Base-by-base conservation (phyloP, 2,113 vertebrate species). In the Marcusenius ussheri region DNA sequence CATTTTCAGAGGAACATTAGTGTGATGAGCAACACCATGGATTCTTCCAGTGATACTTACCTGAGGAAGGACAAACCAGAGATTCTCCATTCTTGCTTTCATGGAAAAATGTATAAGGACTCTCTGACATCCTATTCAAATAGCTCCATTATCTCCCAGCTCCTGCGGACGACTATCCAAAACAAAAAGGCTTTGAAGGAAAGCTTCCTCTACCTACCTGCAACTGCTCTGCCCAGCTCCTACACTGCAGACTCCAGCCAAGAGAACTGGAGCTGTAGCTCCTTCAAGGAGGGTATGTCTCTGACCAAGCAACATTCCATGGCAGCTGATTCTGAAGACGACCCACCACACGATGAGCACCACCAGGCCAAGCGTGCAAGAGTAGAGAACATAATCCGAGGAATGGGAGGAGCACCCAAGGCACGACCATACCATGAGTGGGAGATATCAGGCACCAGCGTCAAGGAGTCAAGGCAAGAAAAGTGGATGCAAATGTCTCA, bases 341-440 rank as follows among this genome's bases (percentile, higher is more conserved):
- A 96, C 27, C 95, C 95, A 56, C 94, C 95, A 10, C 49, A 95
- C 0, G 89, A 94, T 0, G 96, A 97, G 85, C 96, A 97, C 53
- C 89, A 97, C 90, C 95, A 89, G 93, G 98, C 97, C 47, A 99
- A 99, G 92, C 94, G 97, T 50, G 97, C 98, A 88, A 94, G 98
- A 86, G 98, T 99, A 89, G 98, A 99, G 93, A 98, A 97, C 93
- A 98, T 98, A 53, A 95, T 98, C 91, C 95, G 92, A 92, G 97
- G 97, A 45, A 98, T 98, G 96, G 96, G 93, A 2, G 93, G 96
- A 13, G 95, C 96, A 77, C 96, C 97, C 21, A 92, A 91, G 27
- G 90, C 94, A 46, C 90, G 88, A 42, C 91, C 39, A 0, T 91
- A 92, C 0, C 90, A 24, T 17, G 95, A 96, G 85, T 87, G 90